A percentile compares a stretch with the other conserved stretches of the same genome.
phyloP scores from a whole-genome alignment of 2,113 vertebrate genomes.

The Hippocampus guttulatus region DNA sequence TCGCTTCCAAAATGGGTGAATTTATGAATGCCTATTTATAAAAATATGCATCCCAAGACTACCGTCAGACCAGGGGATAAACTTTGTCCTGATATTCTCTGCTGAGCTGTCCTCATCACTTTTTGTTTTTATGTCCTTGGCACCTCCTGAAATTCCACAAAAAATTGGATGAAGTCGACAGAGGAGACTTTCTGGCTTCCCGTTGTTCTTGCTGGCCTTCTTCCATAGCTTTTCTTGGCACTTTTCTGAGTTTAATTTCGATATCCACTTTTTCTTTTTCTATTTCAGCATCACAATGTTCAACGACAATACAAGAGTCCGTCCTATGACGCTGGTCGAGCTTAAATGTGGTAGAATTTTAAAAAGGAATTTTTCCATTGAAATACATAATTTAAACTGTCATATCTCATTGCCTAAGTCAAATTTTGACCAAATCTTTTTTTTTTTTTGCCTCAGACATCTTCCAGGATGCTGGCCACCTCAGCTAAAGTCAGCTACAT shows the following conservation, averaged over 20 bases:
- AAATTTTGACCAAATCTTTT: too few relatives aligned
- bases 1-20: too few relatives aligned
- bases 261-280: not conserved
- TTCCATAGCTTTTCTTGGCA: slow-evolving; percentile 2
- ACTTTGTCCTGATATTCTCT: not conserved
- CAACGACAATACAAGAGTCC: not conserved
- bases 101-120: not conserved
- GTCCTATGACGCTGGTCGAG: not conserved
- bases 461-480: too few relatives aligned
- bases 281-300: not conserved
- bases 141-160: not conserved
- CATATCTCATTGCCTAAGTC: not conserved
- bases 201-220: slow-evolving; percentile 5
- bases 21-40: too few relatives aligned
- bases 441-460: too few relatives aligned
- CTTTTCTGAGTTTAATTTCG: not conserved
- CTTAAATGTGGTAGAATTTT: not conserved
- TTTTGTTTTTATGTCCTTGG: not conserved
- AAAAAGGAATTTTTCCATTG: not conserved
- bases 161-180: not conserved
- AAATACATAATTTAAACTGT: not conserved
- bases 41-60: not conserved
- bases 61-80: not conserved
- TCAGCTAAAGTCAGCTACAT: too few relatives aligned
- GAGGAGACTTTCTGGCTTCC: not conserved